These are phyloP conservation scores for Cremastobaeus sp. DNA, from an alignment of 2,888 invertebrate species.

Conservation along the genomic window DNA sequence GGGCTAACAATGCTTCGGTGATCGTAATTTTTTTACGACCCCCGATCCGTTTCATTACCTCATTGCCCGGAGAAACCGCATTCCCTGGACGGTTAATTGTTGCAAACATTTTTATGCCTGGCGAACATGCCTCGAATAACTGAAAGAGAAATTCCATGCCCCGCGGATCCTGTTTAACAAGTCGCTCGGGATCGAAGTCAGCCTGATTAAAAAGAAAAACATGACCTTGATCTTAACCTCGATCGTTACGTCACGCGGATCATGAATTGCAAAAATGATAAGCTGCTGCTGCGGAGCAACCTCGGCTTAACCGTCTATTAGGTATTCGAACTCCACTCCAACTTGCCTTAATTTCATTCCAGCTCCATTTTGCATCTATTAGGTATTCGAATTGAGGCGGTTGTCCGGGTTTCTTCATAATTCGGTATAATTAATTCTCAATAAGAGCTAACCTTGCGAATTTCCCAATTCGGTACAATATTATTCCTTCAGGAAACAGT, in stretches of 20 bases:
- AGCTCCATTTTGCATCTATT: too few relatives aligned
- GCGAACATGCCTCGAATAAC: too few relatives aligned
- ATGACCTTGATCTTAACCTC: constrained; percentile 29
- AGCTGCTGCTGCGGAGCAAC: too few relatives aligned
- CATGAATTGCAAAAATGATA: not conserved
- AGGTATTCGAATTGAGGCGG: too few relatives aligned
- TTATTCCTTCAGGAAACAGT: too few relatives aligned
- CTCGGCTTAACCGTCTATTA: too few relatives aligned
- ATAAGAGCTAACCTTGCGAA: too few relatives aligned
- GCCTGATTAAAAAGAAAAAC: not conserved
- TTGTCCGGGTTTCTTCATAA: too few relatives aligned
- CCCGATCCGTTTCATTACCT: constrained; percentile 22
- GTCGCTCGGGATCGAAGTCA: not conserved
- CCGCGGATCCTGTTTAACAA: constrained; percentile 9
- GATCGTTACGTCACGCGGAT: not conserved
- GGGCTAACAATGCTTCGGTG: constrained; percentile 16
- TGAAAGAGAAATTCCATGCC: constrained; percentile 23
- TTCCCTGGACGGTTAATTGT: constrained; percentile 13
- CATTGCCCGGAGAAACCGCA: constrained; percentile 10
- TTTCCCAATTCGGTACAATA: too few relatives aligned
- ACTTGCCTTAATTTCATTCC: too few relatives aligned
- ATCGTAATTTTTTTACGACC: constrained; percentile 20
- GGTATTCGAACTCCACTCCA: too few relatives aligned
- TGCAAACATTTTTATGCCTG: constrained; percentile 6
- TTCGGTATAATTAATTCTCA: too few relatives aligned